Evolutionary conservation across 1,140 invertebrate species (phyloP).

Genomic region (Sarcophaga peregrina): DNA sequence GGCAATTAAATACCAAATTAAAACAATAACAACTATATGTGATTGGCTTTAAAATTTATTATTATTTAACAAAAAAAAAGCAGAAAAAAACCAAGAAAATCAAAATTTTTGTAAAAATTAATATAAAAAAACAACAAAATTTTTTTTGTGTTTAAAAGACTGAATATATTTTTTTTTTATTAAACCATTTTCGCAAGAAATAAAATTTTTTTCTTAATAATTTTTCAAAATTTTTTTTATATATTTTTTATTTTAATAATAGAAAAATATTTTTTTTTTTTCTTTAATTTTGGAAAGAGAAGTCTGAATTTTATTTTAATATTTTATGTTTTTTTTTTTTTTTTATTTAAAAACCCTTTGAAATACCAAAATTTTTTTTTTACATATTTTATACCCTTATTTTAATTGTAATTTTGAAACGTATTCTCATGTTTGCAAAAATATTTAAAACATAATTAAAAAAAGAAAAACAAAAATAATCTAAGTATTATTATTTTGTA

Average conservation of each 20-base stretch:
- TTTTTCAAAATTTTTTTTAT: background rate
- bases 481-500: constrained; percentile 24
- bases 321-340: constrained; percentile 17
- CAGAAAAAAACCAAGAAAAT: constrained; percentile 26
- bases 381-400: background rate
- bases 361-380: background rate
- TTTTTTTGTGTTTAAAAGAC: constrained; percentile 37
- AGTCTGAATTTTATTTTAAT: constrained; percentile 31
- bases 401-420: constrained; percentile 4
- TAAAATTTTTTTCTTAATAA: constrained; percentile 25
- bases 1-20: constrained; percentile 33
- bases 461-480: background rate
- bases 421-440: constrained; percentile 16
- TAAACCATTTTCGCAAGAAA: constrained; percentile 35
- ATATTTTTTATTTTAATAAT: constrained; percentile 21
- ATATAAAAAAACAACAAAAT: constrained; percentile 25
- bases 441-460: too few species aligned
- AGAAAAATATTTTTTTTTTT: constrained; percentile 3
- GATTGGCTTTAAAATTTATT: constrained; percentile 18
- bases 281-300: constrained; percentile 5
- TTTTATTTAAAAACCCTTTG: background rate
- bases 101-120: constrained; percentile 32
- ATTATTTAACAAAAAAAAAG: constrained; percentile 27
- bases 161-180: constrained; percentile 31
- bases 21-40: background rate